These are phyloP conservation scores for Yasuhikotakia modesta DNA, from an alignment of 2,797 vertebrate genomes.

Conservation along the genomic window DNA sequence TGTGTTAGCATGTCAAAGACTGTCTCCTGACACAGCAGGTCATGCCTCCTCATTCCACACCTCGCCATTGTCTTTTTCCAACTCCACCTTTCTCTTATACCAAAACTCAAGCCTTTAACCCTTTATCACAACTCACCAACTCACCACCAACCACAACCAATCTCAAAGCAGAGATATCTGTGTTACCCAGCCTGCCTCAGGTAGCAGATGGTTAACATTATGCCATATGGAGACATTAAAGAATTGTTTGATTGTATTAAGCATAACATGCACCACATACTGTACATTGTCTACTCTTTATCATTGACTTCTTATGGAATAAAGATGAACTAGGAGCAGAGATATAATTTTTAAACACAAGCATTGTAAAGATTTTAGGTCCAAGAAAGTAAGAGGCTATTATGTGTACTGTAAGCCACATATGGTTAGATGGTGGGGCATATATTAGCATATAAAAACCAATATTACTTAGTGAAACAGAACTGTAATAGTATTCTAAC, in stretches of 20 bases:
- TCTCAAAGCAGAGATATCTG: conserved; percentile 31
- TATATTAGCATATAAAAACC: too few species aligned
- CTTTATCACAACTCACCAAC: conserved; percentile 27
- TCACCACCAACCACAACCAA: too few species aligned
- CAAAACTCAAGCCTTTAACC: conserved; percentile 19
- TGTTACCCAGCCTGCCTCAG: conserved; percentile 40
- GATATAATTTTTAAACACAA: too few species aligned
- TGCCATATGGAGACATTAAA: conserved; percentile 47
- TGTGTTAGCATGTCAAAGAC: conserved; percentile 65
- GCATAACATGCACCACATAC: too few species aligned
- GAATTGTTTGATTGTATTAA: too few species aligned
- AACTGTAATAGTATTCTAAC: conserved; percentile 59
- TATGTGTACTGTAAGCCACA: too few species aligned
- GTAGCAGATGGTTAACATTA: conserved; percentile 72
- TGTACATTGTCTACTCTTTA: too few species aligned
- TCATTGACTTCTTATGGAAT: too few species aligned
- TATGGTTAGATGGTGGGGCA: too few species aligned
- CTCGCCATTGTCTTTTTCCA: conserved; percentile 43
- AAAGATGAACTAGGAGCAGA: too few species aligned
- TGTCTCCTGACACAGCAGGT: conserved; percentile 48
- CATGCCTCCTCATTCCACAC: conserved; percentile 13
- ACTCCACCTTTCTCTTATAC: conserved; percentile 22
- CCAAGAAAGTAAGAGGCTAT: too few species aligned
- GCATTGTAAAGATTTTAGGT: too few species aligned
- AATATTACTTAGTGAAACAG: not conserved